Evolutionary conservation across 2,113 vertebrate species (phyloP).

Genomic region (Lampris megalopsis): DNA sequence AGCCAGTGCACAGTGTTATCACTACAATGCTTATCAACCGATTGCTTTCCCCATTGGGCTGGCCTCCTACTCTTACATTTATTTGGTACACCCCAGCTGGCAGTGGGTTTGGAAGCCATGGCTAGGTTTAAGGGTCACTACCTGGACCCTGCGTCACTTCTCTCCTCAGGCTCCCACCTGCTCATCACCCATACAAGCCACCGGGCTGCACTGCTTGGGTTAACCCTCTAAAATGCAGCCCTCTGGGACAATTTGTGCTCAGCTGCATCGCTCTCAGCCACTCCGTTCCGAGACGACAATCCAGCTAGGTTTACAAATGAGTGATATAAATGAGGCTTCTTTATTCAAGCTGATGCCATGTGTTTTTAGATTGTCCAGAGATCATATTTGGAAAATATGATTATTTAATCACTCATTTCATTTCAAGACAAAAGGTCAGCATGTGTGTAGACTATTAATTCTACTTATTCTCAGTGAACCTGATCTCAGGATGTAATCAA

Average conservation of each 20-base stretch:
- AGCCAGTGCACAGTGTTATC: slow-evolving; percentile 1
- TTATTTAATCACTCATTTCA: neutral
- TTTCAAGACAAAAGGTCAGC: neutral
- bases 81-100: slow-evolving; percentile 51
- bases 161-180: slow-evolving; percentile 53
- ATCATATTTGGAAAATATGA: neutral
- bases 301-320: neutral
- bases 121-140: slow-evolving; percentile 64
- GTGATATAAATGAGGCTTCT: neutral
- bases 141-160: slow-evolving; percentile 31
- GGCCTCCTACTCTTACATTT: slow-evolving; percentile 8
- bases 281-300: slow-evolving; percentile 3
- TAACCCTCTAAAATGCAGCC: slow-evolving; percentile 21
- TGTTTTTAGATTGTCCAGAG: neutral
- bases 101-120: neutral
- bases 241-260: slow-evolving; percentile 22
- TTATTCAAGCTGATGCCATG: neutral
- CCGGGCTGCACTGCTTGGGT: slow-evolving; percentile 10
- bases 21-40: slow-evolving; percentile 33
- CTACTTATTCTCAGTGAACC: neutral
- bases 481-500: neutral
- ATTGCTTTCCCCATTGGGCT: slow-evolving; percentile 28
- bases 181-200: slow-evolving; percentile 37
- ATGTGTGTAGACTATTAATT: neutral
- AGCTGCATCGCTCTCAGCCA: slow-evolving; percentile 42